Evolutionary conservation across 2,888 invertebrate genomes (phyloP).

Genomic region (Flabesymbios commensalis): DNA sequence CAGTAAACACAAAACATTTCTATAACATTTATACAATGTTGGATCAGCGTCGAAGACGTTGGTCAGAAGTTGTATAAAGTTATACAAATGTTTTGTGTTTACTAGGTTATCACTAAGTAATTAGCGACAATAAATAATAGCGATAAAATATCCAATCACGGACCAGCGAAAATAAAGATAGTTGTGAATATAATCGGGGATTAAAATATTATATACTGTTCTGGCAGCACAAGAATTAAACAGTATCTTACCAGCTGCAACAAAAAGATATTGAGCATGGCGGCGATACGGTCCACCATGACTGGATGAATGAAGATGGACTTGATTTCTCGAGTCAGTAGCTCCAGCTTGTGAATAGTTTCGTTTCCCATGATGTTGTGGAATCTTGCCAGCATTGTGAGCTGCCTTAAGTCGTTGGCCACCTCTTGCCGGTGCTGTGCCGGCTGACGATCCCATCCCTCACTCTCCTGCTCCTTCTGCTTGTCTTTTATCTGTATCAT

Average conservation of each 20-base stretch:
- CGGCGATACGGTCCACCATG: constrained; percentile 88
- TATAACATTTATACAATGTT: no score
- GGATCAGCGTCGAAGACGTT: no score
- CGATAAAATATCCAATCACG: no score
- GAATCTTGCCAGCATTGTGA: constrained; percentile 75
- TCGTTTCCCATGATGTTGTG: constrained; percentile 90
- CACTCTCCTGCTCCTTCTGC: constrained; percentile 72
- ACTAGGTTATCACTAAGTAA: no score
- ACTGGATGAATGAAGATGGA: constrained; percentile 85
- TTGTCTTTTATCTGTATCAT: constrained; percentile 86
- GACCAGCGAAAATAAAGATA: no score
- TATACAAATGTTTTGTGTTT: no score
- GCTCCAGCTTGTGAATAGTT: constrained; percentile 81
- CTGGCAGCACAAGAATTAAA: no score
- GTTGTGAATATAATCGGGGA: no score
- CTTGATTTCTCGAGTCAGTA: constrained; percentile 51
- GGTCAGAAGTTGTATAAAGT: no score
- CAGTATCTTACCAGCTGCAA: constrained; percentile 76
- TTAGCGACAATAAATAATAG: no score
- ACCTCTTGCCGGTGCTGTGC: constrained; percentile 73
- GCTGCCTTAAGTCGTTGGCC: constrained; percentile 65
- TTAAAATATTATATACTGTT: no score
- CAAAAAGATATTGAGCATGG: constrained; percentile 94
- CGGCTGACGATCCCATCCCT: constrained; percentile 75
- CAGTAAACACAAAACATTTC: no score